Evolutionary conservation across 2,797 vertebrate genomes (phyloP), one percentile per base, ranked within the genome.

Genomic region (Rousettus madagascariensis): DNA sequence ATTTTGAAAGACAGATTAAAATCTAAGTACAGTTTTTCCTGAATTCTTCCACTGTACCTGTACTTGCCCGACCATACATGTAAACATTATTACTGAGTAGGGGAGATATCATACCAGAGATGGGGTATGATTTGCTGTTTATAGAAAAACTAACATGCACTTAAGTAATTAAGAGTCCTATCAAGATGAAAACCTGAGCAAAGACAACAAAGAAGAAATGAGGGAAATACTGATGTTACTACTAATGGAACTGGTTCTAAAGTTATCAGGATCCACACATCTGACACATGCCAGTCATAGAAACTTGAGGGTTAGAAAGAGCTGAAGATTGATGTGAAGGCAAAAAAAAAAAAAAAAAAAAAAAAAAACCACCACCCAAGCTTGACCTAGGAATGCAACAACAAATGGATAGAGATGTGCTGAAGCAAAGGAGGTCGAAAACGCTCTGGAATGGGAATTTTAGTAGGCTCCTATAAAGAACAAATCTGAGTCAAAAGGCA

Each of bases 1-100:
- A 80, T 46, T 82, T 90, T 78, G 59, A 55, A 80, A 84, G 43
- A 95, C n/a, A 66, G 1, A 17, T 90, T 80, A 82, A 75, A 85
- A 49, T 80, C 20, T 65, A 80, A 51, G 41, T 36, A 3, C 10
- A 46, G 15, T 71, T 87, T 86, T 71, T 65, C 53, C 75, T 49
- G 5, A 72, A 59, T 78, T 90, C 22, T 85, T 65, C 28, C 33
- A 86, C 12, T 38, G 15, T 8, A 86, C 57, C 49, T 68, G 4
- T 84, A 78, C 26, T 28, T 72, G 72, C 3, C n/a, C 30, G 15
- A 69, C 20, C 10, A 57, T 80, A 93, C 24, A 71, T 24, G 24
- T 71, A 80, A 79, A 86, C 3, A 15, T 38, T 46, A 22, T 43
- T 51, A 83, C 26, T 79, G 33, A 86, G 53, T n/a, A 72, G 93